Evolutionary conservation across 2,888 invertebrate species (phyloP).

Genomic region (Nebria salina): DNA sequence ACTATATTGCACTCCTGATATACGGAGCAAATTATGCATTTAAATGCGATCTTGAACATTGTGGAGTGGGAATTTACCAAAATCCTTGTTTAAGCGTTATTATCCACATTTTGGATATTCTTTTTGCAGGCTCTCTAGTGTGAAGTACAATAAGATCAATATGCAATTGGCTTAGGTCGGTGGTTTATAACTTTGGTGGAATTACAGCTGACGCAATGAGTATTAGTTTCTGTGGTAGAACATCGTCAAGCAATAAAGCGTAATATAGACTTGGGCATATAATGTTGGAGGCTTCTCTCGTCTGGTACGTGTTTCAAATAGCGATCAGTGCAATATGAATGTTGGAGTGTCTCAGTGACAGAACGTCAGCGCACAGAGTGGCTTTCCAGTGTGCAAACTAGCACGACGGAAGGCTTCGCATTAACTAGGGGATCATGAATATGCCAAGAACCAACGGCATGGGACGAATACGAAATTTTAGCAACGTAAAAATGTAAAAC

Average conservation of each 20-base stretch:
- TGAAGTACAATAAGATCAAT: not conserved
- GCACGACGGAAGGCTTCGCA: constrained; percentile 20
- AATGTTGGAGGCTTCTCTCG: not conserved
- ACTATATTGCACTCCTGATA: not conserved
- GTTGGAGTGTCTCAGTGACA: constrained; percentile 23
- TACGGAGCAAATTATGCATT: not conserved
- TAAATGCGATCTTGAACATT: not conserved
- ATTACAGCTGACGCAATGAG: not conserved
- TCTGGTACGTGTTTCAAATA: constrained; percentile 19
- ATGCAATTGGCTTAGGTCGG: not conserved
- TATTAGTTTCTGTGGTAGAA: not conserved
- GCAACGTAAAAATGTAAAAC: constrained; percentile 4
- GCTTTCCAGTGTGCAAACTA: constrained; percentile 22
- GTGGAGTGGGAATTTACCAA: not conserved
- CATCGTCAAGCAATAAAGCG: not conserved
- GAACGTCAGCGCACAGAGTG: constrained; percentile 23
- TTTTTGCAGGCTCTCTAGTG: too few relatives aligned
- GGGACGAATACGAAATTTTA: constrained; percentile 21
- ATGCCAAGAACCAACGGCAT: constrained; percentile 18
- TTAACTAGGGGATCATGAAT: constrained; percentile 27
- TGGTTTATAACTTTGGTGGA: not conserved
- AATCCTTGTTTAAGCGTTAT: too few relatives aligned
- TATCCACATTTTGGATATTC: too few relatives aligned
- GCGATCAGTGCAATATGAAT: constrained; percentile 26
- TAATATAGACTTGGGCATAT: not conserved